Evolutionary conservation across 92 coral and sea anemone genomes (phyloP).

Genomic region (Montipora capitata): DNA sequence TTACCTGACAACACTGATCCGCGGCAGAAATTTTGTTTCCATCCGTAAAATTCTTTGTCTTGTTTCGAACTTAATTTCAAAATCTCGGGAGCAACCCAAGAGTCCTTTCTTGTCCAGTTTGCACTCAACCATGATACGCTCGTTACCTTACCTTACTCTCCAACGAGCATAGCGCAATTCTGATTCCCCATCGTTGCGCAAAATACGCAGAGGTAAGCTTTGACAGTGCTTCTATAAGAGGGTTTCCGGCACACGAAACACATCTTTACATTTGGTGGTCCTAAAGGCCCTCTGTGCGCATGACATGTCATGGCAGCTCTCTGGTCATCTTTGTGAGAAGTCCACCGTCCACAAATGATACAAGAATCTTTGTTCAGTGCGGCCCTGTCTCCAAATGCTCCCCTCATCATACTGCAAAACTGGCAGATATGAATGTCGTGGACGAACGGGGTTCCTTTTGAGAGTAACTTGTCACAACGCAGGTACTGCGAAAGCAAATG

Average conservation of each 20-base stretch:
- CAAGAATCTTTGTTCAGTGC: constrained; percentile 76
- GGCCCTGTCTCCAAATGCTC: constrained; percentile 72
- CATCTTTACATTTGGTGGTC: constrained; percentile 78
- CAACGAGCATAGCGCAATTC: constrained; percentile 69
- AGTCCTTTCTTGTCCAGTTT: too few species aligned
- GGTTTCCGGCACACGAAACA: constrained; percentile 78
- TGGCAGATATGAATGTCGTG: constrained; percentile 78
- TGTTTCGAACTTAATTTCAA: too few species aligned
- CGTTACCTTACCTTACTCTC: background rate
- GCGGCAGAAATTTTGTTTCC: too few species aligned
- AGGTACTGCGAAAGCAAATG: constrained; percentile 32
- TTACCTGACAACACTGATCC: too few species aligned
- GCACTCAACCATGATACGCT: too few species aligned
- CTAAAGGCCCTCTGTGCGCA: constrained; percentile 65
- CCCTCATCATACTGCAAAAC: constrained; percentile 77
- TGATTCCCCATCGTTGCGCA: constrained; percentile 60
- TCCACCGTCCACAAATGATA: constrained; percentile 76
- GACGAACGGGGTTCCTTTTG: constrained; percentile 44
- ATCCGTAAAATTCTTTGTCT: too few species aligned
- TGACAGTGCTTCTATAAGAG: constrained; percentile 44
- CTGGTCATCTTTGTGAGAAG: constrained; percentile 68
- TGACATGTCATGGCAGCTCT: constrained; percentile 76
- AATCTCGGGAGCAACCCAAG: too few species aligned
- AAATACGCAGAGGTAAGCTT: constrained; percentile 73
- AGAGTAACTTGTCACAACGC: constrained; percentile 69